Base-by-base conservation (phyloP, 2,113 vertebrate species). In the Podilymbus podiceps region DNA sequence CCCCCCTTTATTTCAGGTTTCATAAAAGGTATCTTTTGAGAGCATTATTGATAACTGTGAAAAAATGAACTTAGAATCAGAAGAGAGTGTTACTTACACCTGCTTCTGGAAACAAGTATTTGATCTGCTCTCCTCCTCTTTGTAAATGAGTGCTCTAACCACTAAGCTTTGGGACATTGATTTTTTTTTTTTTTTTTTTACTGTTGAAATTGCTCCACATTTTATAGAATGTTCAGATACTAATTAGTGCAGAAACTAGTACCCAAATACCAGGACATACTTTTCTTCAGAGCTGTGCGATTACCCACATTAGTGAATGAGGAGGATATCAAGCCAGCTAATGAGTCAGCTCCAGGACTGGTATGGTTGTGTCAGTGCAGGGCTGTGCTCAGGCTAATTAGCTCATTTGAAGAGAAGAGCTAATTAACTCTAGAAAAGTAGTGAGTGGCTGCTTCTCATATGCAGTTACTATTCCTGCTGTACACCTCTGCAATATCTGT, bases 281-380 rank as follows among this genome's bases (percentile, higher is more conserved):
- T 84, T 88, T 80, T 75, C 88, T 95, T 96, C 81, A 89, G 95
- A 94, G 66, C 44, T 72, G 33, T 72, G 59, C 1, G 20, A 85
- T 53, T 52, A 91, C 46, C 69, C 74, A 60, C 33, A 68, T 89
- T 91, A 91, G 73, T 88, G 87, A 96, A 95, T 85, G 91, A 94
- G 89, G 67, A 88, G 58, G 58, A 69, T 87, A 95, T 95, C 93
- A 96, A 96, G 81, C 58, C 66, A 88, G 58, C 74, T 96, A 95
- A 96, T 95, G 93, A 97, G 91, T 96, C 89, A 94, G 77, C 91
- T 96, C 71, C 85, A 96, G 81, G 89, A 95, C 53, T 74, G 73
- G 89, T 75, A 66, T 46, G 58, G 93, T 72, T 96, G 52, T 95
- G 80, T 82, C 4, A 7, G 74, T 89, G 69, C 77, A 88, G 49